A percentile compares a stretch with the other conserved stretches of the same genome.
These are phyloP conservation scores for Choloepus hoffmanni DNA, from an alignment of 2,113 vertebrate genomes.

Conservation along the genomic window DNA sequence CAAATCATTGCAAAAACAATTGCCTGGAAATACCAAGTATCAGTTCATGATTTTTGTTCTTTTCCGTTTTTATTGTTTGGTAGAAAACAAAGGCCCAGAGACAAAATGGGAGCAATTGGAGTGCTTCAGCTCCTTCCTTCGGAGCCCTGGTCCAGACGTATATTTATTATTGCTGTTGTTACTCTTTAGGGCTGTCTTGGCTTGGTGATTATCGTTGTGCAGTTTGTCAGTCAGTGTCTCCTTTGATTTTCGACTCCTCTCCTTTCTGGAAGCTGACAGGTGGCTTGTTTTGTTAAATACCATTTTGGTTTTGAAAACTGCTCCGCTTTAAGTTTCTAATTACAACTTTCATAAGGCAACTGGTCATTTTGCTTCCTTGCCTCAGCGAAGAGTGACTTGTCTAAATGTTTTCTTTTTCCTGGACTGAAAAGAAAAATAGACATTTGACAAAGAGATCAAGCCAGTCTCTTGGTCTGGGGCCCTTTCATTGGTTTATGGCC, in stretches of 20 bases:
- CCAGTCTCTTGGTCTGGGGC: not conserved
- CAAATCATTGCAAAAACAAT: not conserved
- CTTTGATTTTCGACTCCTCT: not conserved
- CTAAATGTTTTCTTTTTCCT: conserved; percentile 34
- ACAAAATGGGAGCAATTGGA: not conserved
- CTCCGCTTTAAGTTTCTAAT: conserved; percentile 71
- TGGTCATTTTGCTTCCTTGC: conserved; percentile 66
- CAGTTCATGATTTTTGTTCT: conserved; percentile 38
- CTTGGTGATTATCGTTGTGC: not conserved
- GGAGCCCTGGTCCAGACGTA: not conserved
- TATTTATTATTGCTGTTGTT: not conserved
- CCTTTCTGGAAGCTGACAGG: conserved; percentile 56
- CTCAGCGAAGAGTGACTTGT: conserved; percentile 30
- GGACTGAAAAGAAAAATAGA: not conserved
- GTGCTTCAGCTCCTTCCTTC: not conserved
- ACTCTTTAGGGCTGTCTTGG: not conserved
- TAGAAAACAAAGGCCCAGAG: conserved; percentile 29
- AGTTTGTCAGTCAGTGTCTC: not conserved
- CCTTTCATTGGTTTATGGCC: not conserved
- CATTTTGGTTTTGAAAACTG: conserved; percentile 57
- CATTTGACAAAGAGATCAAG: not conserved
- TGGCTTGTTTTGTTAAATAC: conserved; percentile 69
- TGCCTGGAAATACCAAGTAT: conserved; percentile 58
- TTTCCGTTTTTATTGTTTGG: conserved; percentile 57
- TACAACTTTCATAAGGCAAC: conserved; percentile 58